These are phyloP conservation scores for Caenorhabditis sp. DNA, from an alignment of 2,888 invertebrate genomes.

Conservation along the genomic window DNA sequence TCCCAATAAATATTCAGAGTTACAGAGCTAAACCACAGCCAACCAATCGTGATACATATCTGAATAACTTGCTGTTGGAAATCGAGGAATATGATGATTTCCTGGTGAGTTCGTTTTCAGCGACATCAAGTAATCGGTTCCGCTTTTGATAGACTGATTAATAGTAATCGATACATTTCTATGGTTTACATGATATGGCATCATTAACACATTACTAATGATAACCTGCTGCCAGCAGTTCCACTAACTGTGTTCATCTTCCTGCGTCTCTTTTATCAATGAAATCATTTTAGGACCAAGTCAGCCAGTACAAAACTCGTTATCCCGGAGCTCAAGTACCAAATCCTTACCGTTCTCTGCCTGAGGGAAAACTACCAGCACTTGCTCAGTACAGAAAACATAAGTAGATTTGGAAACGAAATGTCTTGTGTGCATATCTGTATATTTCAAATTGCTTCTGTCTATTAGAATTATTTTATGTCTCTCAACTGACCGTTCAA, in stretches of 20 bases:
- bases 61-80: slow-evolving; percentile 69
- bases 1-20: neutral
- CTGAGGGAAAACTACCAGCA: slow-evolving; percentile 71
- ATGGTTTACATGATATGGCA: neutral
- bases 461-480: neutral
- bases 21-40: slow-evolving; percentile 67
- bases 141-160: neutral
- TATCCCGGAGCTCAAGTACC: slow-evolving; percentile 67
- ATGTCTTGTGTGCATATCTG: slow-evolving; percentile 7
- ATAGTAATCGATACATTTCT: neutral
- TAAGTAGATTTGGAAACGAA: slow-evolving; percentile 2
- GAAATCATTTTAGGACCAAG: slow-evolving; percentile 67
- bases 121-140: too few relatives aligned
- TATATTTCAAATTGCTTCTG: slow-evolving; percentile 12
- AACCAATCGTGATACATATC: slow-evolving; percentile 61
- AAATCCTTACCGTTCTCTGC: slow-evolving; percentile 69
- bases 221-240: too few relatives aligned
- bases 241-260: too few relatives aligned
- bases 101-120: slow-evolving; percentile 52
- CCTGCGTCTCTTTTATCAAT: too few relatives aligned
- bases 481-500: slow-evolving; percentile 39
- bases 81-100: slow-evolving; percentile 75
- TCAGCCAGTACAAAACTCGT: slow-evolving; percentile 57
- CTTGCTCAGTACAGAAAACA: slow-evolving; percentile 52
- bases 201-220: too few relatives aligned